These are phyloP conservation scores for Pseudomyrmex concolor DNA, from an alignment of 1,140 invertebrate species.

Conservation along the genomic window DNA sequence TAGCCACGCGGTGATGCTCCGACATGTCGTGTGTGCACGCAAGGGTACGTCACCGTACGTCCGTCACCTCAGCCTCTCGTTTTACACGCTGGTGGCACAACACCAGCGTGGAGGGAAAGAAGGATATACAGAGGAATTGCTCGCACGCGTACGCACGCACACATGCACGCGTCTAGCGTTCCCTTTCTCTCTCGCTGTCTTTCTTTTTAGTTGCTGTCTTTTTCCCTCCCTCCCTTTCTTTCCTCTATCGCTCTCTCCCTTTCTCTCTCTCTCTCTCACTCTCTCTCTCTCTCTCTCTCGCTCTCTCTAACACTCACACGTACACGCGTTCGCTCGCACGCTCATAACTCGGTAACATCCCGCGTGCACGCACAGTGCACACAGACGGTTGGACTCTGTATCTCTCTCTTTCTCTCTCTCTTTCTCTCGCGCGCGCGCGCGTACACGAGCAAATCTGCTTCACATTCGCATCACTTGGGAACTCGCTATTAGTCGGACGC, in stretches of 20 bases:
- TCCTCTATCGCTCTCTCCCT: slow-evolving; percentile 38
- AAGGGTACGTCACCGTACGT: slow-evolving; percentile 64
- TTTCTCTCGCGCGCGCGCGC: slow-evolving; percentile 32
- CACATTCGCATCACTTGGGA: slow-evolving; percentile 53
- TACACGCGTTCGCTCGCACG: slow-evolving; percentile 35
- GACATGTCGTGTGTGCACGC: slow-evolving; percentile 79
- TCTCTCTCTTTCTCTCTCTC: slow-evolving; percentile 27
- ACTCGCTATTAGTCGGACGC: slow-evolving; percentile 54
- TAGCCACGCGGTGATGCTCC: slow-evolving; percentile 84
- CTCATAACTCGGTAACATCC: slow-evolving; percentile 42
- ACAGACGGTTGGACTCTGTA: slow-evolving; percentile 26
- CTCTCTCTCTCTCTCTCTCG: slow-evolving; percentile 42
- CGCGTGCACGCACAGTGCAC: slow-evolving; percentile 48
- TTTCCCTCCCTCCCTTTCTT: slow-evolving; percentile 35
- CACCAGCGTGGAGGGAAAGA: slow-evolving; percentile 66
- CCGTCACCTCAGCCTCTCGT: slow-evolving; percentile 70
- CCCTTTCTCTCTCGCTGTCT: slow-evolving; percentile 74
- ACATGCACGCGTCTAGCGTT: slow-evolving; percentile 68
- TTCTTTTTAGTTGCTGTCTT: slow-evolving; percentile 55
- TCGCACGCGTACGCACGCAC: slow-evolving; percentile 52
- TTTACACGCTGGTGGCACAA: slow-evolving; percentile 60
- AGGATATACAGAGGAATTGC: slow-evolving; percentile 67
- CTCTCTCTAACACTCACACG: slow-evolving; percentile 60
- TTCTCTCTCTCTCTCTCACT: slow-evolving; percentile 36
- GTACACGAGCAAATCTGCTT: slow-evolving; percentile 39